Conservation (phyloP, 2,113 vertebrate species). For the Aegithalos caudatus region DNA sequence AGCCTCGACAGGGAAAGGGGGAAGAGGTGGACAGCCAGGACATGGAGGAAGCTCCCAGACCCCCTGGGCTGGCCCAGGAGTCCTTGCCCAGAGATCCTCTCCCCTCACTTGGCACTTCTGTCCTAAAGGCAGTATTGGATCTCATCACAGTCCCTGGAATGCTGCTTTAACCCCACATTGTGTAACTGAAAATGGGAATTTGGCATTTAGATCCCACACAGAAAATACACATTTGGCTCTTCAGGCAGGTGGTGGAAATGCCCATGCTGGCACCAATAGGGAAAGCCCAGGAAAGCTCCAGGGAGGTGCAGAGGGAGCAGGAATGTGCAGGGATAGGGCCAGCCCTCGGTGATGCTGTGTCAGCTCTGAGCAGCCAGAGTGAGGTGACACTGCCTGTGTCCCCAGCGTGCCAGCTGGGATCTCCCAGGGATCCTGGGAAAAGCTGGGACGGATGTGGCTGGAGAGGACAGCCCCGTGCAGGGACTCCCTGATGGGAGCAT, state of each 20-base stretch:
- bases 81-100: neutral
- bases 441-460: neutral
- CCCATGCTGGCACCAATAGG: neutral
- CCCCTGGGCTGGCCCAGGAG: neutral
- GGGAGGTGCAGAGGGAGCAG: neutral
- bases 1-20: neutral
- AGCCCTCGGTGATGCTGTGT: neutral
- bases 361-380: fast-evolving
- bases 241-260: neutral
- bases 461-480: neutral
- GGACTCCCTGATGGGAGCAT: neutral
- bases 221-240: neutral
- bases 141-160: neutral
- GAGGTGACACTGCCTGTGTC: neutral
- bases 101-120: neutral
- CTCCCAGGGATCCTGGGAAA: neutral
- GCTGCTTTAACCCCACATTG: neutral
- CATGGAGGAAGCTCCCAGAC: neutral
- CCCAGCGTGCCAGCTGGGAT: neutral
- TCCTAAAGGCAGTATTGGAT: fast-evolving
- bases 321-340: neutral
- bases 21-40: neutral
- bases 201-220: neutral
- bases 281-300: neutral
- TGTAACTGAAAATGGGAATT: neutral